Evolutionary conservation across 2,888 invertebrate genomes (phyloP).

Genomic region (Tipula confusa): DNA sequence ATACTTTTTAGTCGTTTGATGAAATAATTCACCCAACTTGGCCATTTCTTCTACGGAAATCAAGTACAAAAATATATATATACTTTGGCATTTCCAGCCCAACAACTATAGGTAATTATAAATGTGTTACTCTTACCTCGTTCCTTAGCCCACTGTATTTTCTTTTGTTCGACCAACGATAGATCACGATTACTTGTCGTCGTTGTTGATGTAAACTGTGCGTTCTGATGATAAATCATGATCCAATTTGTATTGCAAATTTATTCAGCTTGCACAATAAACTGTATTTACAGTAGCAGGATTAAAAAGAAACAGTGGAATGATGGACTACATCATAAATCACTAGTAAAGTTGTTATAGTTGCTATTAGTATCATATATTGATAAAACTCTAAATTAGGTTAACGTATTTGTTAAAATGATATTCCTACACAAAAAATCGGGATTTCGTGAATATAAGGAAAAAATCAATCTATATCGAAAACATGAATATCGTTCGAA

Average conservation of each 20-base stretch:
- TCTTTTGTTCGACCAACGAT: slow-evolving; percentile 80
- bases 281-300: not conserved
- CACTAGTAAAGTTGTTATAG: not conserved
- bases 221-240: slow-evolving; percentile 14
- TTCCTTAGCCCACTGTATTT: slow-evolving; percentile 89
- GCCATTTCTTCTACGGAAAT: slow-evolving; percentile 68
- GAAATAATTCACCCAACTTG: slow-evolving; percentile 73
- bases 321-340: not conserved
- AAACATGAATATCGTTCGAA: not conserved
- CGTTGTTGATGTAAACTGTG: not conserved
- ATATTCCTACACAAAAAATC: not conserved
- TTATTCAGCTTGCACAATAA: not conserved
- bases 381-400: not conserved
- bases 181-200: slow-evolving; percentile 32
- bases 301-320: not conserved
- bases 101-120: not conserved
- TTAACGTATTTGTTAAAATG: not conserved
- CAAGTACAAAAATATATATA: slow-evolving; percentile 5
- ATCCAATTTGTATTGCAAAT: not conserved
- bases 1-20: slow-evolving; percentile 53
- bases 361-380: not conserved
- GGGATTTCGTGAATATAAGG: not conserved
- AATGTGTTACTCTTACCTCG: slow-evolving; percentile 62
- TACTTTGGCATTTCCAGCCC: not conserved
- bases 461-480: not conserved